These are phyloP conservation scores for Drosophila lutescens DNA, from an alignment of 2,888 invertebrate species.

Conservation along the genomic window DNA sequence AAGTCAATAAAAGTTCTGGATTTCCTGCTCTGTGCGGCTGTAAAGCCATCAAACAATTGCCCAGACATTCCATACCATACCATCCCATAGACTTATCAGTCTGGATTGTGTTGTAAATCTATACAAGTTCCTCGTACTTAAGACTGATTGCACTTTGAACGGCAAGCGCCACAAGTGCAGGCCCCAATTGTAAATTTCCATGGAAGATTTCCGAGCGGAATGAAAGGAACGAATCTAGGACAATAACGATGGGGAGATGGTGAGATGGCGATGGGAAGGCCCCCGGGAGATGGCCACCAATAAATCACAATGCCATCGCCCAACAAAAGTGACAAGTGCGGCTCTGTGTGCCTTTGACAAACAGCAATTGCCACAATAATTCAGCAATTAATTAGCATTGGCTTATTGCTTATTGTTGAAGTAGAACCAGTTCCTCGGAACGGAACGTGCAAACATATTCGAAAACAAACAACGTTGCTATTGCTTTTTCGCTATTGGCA, in stretches of 20 bases:
- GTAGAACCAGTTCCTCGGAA: conserved; percentile 42
- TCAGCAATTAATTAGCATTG: conserved; percentile 39
- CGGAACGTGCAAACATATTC: conserved; percentile 35
- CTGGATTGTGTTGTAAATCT: conserved; percentile 25
- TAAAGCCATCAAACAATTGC: conserved; percentile 10
- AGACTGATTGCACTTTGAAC: conserved; percentile 65
- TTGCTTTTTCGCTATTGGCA: conserved; percentile 7
- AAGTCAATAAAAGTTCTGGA: conserved; percentile 22
- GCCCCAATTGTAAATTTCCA: conserved; percentile 61
- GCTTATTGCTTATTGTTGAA: conserved; percentile 41
- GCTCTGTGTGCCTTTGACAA: conserved; percentile 22
- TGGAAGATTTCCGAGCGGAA: conserved; percentile 56
- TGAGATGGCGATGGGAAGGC: conserved; percentile 7
- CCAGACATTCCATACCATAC: conserved; percentile 14
- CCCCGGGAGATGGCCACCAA: conserved; percentile 17
- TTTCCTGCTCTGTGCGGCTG: conserved; percentile 13
- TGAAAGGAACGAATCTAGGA: conserved; percentile 64
- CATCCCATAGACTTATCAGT: conserved; percentile 25
- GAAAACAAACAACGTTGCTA: conserved; percentile 20
- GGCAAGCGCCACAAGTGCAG: conserved; percentile 74
- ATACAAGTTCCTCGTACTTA: conserved; percentile 13
- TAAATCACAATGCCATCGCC: conserved; percentile 31
- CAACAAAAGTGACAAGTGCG: conserved; percentile 44
- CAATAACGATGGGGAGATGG: conserved; percentile 54
- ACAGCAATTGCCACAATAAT: conserved; percentile 45